Evolutionary conservation across 2,888 invertebrate genomes (phyloP).

Genomic region (Eupithecia dodoneata): DNA sequence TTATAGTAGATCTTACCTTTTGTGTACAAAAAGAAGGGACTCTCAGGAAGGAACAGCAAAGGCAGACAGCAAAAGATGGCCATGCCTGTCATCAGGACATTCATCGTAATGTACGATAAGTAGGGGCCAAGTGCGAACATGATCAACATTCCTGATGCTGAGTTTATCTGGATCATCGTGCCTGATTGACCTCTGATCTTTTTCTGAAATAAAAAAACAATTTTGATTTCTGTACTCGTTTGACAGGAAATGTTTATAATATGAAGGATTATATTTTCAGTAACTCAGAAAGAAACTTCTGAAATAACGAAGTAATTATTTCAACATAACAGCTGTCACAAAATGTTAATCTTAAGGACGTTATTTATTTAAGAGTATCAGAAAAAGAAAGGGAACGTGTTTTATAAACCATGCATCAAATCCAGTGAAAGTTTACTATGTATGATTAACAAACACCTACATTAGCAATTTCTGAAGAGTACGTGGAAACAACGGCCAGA

Average conservation of each 20-base stretch:
- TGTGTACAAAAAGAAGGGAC: constrained; percentile 57
- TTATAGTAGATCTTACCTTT: constrained; percentile 50
- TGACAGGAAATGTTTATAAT: not conserved
- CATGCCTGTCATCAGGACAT: constrained; percentile 43
- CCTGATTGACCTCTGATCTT: constrained; percentile 58
- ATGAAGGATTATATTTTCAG: not conserved
- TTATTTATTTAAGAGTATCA: not conserved
- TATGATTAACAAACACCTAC: constrained; percentile 45
- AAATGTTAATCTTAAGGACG: not conserved
- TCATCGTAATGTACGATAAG: constrained; percentile 50
- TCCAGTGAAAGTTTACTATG: not conserved
- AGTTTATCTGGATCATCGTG: constrained; percentile 54
- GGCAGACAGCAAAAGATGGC: constrained; percentile 45
- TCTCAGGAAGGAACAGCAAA: constrained; percentile 57
- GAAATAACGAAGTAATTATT: not conserved
- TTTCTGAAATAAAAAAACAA: constrained; percentile 48
- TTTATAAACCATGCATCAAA: not conserved
- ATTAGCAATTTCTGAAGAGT: constrained; percentile 52
- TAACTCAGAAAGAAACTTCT: not conserved
- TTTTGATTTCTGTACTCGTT: not conserved
- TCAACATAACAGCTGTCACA: not conserved
- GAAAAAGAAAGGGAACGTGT: not conserved
- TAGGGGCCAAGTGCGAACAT: constrained; percentile 58
- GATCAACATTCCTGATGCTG: constrained; percentile 53
- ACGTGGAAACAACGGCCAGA: constrained; percentile 47